Evolutionary conservation across 2,113 vertebrate species (phyloP).

Genomic region (Gnathonemus echidnorhynchus): DNA sequence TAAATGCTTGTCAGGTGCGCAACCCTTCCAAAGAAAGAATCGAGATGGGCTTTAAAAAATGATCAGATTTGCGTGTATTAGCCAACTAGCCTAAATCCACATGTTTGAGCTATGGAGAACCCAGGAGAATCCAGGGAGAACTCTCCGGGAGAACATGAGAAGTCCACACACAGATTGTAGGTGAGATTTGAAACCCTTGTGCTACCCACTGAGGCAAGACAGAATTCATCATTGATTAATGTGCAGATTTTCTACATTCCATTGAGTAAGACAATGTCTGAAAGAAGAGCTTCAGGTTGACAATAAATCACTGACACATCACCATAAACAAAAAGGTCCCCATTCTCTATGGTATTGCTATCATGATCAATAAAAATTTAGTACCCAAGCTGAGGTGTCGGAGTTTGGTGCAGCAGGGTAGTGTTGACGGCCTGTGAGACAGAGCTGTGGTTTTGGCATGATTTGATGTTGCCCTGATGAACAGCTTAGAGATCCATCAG

Average conservation of each 20-base stretch:
- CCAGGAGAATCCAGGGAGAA: not conserved
- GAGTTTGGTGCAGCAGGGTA: not conserved
- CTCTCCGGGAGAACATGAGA: not conserved
- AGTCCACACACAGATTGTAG: not conserved
- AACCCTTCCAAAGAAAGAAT: not conserved
- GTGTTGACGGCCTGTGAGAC: not conserved
- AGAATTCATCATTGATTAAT: not conserved
- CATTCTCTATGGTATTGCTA: not conserved
- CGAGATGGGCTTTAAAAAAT: not conserved
- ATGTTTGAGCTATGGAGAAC: not conserved
- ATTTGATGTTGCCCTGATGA: not conserved
- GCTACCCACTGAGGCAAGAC: not conserved
- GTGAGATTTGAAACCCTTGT: not conserved
- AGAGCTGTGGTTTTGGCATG: not conserved
- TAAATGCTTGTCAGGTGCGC: not conserved
- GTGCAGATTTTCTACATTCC: not conserved
- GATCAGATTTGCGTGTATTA: not conserved
- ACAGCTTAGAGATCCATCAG: not conserved
- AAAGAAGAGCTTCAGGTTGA: not conserved
- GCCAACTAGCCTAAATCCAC: not conserved
- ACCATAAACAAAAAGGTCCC: not conserved
- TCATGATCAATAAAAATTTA: not conserved
- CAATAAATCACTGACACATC: not conserved
- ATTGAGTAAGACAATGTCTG: not conserved
- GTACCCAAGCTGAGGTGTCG: not conserved